Evolutionary conservation across 2,113 vertebrate species (phyloP), one percentile per base, ranked within the genome.

Genomic region (Pyxicephalus adspersus): DNA sequence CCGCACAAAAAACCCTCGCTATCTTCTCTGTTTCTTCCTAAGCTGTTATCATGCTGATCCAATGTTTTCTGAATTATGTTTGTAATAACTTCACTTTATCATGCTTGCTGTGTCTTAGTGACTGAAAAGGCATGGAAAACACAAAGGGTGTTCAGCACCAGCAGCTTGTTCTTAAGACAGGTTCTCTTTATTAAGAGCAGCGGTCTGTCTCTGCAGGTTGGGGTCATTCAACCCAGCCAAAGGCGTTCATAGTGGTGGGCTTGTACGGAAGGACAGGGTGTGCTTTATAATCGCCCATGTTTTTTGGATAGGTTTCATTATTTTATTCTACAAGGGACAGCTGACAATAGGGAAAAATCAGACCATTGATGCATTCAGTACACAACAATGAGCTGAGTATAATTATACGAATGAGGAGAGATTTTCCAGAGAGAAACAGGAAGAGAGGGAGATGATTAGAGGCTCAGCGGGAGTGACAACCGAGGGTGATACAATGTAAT

Each of bases 371-470:
- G 34, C 4, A 23, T 67, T 29, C 61, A 80, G 71, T 28, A 23
- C 54, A 74, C 55, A 66, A 76, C 74, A 80, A 80, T 80, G 17
- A 68, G 66, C n/a, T 15, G 31, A 29, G 55, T 8, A 26, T 31
- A 29, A 71, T 22, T 52, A 61, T 9, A 28, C 19, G 9, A 55
- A 80, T 28, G 18, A 28, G 15, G 66, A 25, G 52, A 51, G 57
- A 45, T 18, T 79, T 79, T 79, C 52, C 64, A 31, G 22, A 3
- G 29, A 70, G 55, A 80, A 80, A 80, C 77, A 80, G 77, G 77
- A 80, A 71, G 65, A n/a, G 65, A 7, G 3, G 23, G 16, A 13
- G 61, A 16, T 25, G 61, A 64, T 64, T 28, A 23, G 25, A 23
- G 25, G 61, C 61, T 64, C 15, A 9, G 25, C 25, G 25, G 15